These are phyloP conservation scores for Leptocoma aspasia DNA, from an alignment of 2,113 vertebrate species.

Conservation along the genomic window DNA sequence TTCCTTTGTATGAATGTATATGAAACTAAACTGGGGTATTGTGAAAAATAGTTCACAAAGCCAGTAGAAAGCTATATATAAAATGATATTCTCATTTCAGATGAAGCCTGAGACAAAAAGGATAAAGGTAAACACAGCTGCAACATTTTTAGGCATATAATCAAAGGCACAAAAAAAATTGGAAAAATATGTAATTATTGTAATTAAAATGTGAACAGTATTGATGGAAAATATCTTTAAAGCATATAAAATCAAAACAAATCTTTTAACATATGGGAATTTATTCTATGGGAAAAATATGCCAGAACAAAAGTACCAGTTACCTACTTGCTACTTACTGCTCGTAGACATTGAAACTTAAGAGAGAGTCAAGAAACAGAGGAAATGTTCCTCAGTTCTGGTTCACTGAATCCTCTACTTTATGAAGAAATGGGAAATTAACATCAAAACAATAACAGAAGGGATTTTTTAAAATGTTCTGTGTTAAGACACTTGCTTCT, in stretches of 20 bases:
- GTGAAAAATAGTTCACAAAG: constrained; percentile 80
- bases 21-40: constrained; percentile 71
- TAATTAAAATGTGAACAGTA: constrained; percentile 82
- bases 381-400: neutral
- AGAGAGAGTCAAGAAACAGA: neutral
- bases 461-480: neutral
- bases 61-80: constrained; percentile 80
- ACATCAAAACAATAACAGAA: neutral
- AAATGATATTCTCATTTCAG: constrained; percentile 78
- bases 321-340: neutral
- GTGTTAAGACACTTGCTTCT: neutral
- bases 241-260: constrained; percentile 71
- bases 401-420: neutral
- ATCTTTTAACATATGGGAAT: constrained; percentile 18
- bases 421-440: constrained; percentile 2
- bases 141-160: constrained; percentile 79
- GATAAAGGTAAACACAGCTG: constrained; percentile 85
- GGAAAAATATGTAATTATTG: constrained; percentile 83
- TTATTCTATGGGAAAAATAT: neutral
- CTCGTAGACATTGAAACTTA: neutral
- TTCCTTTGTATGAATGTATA: constrained; percentile 57
- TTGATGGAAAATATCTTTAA: constrained; percentile 79
- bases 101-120: constrained; percentile 78
- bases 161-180: constrained; percentile 80
- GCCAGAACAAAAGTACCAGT: neutral